Conservation (phyloP, 2,797 vertebrate species). For the Tenualosa thibaudeaui region DNA sequence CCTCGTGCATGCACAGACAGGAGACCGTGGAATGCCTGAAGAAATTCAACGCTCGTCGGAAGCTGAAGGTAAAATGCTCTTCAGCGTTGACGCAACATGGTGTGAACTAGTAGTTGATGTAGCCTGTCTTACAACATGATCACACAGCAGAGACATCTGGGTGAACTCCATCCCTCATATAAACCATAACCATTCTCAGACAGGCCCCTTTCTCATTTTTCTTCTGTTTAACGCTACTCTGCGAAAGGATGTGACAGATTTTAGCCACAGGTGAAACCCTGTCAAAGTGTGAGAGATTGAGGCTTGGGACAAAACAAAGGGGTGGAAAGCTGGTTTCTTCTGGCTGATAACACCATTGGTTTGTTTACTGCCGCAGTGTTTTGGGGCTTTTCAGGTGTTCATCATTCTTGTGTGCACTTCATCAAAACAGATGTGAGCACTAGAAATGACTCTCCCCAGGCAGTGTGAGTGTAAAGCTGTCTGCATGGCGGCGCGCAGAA, state of each 20-base stretch:
- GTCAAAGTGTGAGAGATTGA: neutral
- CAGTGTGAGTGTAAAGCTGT: neutral
- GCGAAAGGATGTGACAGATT: neutral
- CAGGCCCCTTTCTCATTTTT: neutral
- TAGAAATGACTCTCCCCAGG: neutral
- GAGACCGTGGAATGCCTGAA: constrained; percentile 98
- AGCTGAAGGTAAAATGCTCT: constrained; percentile 80
- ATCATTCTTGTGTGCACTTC: neutral
- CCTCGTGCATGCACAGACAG: constrained; percentile 98
- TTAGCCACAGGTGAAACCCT: neutral
- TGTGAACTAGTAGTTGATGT: neutral
- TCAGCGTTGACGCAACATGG: neutral
- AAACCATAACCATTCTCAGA: neutral
- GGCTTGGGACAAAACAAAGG: neutral
- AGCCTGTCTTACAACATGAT: neutral
- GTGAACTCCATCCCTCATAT: neutral
- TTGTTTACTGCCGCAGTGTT: neutral
- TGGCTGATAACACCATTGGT: neutral
- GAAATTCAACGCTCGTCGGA: constrained; percentile 97
- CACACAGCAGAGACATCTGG: neutral
- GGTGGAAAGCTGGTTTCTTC: neutral
- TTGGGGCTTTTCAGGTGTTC: neutral
- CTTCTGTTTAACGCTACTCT: neutral
- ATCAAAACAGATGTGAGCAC: neutral
- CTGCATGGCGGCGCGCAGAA: neutral